Evolutionary conservation across 2,888 invertebrate genomes (phyloP), one percentile per base, ranked within the genome.

Genomic region (Drosophila pseudotakahashii): DNA sequence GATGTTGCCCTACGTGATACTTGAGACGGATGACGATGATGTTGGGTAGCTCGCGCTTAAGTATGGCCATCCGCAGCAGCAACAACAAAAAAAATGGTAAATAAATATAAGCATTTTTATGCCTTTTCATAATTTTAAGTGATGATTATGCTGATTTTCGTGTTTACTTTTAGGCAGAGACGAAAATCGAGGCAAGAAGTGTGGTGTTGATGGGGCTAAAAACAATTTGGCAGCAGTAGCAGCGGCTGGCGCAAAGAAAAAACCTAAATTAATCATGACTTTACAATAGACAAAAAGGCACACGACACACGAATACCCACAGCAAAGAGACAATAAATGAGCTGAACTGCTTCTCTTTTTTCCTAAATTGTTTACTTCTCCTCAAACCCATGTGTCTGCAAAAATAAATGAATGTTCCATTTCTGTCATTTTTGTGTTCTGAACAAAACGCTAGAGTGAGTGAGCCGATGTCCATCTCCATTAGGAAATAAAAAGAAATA

Each of bases 101-200:
- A 76, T 69, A 81, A 70, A 68, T 73, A 34, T 47, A 55, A 79
- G 67, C 39, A 75, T 73, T 75, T 75, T 76, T 77, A 78, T 88
- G 88, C 82, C 83, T 85, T 88, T 83, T 85, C 76, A 88, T 79
- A 83, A 77, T 75, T 83, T 88, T 83, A 83, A 88, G 83, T 86
- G 83, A 83, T 83, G 83, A 83, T 84, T 85, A 79, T 76, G 83
- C 85, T 79, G 75, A 81, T 85, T 84, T 82, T 64, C 47, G 67
- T 79, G 77, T 77, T 69, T 67, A 67, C 80, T 77, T 81, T 79
- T 71, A 62, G 53, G 16, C 37, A 51, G 16, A 45, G 32, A 1
- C 7, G 23, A 23, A 1, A 30, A 30, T 30, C 30, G 36, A 39
- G 44, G 23, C 34, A 9, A 34, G 4, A 19, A 39, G 44, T 55